phyloP scores from a whole-genome alignment of 2,888 invertebrate genomes.

The Apodemia zela region DNA sequence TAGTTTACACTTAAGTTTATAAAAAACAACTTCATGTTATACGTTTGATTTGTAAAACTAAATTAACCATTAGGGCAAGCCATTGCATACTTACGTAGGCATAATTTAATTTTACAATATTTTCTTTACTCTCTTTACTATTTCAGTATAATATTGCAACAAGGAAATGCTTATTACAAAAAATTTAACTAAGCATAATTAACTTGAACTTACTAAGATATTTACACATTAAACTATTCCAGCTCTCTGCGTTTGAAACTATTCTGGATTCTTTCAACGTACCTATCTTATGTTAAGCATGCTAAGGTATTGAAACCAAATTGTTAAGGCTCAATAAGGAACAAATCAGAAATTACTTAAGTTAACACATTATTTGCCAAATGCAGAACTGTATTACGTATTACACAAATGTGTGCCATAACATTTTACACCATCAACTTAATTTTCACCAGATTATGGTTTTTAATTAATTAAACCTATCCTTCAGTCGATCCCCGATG shows the following conservation, averaged over 20 bases:
- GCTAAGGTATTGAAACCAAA: background rate
- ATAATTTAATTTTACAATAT: background rate
- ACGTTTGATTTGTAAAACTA: background rate
- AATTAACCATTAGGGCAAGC: background rate
- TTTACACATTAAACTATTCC: background rate
- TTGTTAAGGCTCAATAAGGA: constrained; percentile 58
- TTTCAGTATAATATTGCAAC: background rate
- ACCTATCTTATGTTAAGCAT: background rate
- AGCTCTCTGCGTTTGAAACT: background rate
- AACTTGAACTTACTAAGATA: background rate
- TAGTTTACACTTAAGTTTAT: too few relatives aligned
- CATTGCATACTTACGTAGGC: background rate
- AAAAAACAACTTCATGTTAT: background rate
- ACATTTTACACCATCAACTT: too few relatives aligned
- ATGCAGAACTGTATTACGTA: background rate
- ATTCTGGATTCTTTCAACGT: background rate
- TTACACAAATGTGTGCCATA: too few relatives aligned
- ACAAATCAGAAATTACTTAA: constrained; percentile 47
- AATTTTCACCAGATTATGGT: too few relatives aligned
- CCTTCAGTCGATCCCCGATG: background rate
- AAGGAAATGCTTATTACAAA: background rate
- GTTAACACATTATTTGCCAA: constrained; percentile 27
- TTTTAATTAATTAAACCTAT: background rate
- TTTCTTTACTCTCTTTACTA: background rate
- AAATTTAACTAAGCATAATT: background rate